These are phyloP conservation scores for Anagrus nilaparvatae DNA, from an alignment of 1,140 invertebrate species.

Conservation along the genomic window DNA sequence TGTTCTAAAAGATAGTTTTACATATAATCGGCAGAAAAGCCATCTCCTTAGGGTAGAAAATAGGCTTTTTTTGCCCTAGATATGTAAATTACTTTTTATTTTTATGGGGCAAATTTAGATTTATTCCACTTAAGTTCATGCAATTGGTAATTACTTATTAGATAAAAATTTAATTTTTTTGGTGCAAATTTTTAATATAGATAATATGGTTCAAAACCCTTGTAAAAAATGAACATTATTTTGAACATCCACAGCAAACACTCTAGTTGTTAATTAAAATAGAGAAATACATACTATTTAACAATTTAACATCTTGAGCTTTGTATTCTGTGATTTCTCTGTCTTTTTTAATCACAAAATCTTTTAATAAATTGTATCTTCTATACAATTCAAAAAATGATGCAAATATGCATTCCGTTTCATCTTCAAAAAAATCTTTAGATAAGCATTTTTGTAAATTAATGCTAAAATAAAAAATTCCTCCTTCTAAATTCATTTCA, in stretches of 20 bases:
- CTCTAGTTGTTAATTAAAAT: too few relatives aligned
- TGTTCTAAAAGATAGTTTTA: too few relatives aligned
- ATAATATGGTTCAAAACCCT: conserved; percentile 7
- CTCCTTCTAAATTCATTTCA: conserved; percentile 20
- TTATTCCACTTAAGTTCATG: too few relatives aligned
- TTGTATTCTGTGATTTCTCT: conserved; percentile 35
- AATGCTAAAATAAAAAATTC: conserved; percentile 27
- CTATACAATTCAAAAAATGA: conserved; percentile 21
- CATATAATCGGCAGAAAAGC: too few relatives aligned
- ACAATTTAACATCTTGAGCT: conserved; percentile 29
- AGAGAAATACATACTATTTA: conserved; percentile 22
- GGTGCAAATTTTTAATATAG: conserved; percentile 3
- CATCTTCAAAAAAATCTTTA: conserved; percentile 24
- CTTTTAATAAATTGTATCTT: conserved; percentile 21
- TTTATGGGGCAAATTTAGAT: too few relatives aligned
- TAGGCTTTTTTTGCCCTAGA: too few relatives aligned
- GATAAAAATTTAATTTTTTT: conserved; percentile 6
- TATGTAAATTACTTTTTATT: too few relatives aligned
- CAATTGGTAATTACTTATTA: too few relatives aligned
- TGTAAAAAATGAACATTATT: too few relatives aligned
- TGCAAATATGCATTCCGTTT: conserved; percentile 27
- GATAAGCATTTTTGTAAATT: conserved; percentile 23
- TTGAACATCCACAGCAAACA: too few relatives aligned
- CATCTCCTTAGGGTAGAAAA: too few relatives aligned
- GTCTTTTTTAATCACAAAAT: conserved; percentile 32